A percentile compares a stretch with the other conserved stretches of the same genome.
phyloP scores from a whole-genome alignment of 2,888 invertebrate species.

The Pheosia gnoma region DNA sequence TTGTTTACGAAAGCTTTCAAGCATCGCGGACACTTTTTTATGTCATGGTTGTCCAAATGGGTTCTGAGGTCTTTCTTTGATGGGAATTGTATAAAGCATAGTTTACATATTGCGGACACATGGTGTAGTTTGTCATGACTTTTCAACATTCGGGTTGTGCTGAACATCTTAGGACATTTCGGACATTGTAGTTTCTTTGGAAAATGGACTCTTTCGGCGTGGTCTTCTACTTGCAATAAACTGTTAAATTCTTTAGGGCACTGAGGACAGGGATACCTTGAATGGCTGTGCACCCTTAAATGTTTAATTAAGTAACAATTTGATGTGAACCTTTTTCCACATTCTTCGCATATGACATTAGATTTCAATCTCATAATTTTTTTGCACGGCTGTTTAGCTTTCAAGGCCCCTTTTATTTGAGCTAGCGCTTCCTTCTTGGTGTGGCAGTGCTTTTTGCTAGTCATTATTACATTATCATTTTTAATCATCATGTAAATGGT shows the following conservation, averaged over 20 bases:
- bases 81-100: constrained; percentile 61
- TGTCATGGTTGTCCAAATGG: constrained; percentile 64
- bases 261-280: constrained; percentile 48
- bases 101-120: constrained; percentile 56
- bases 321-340: constrained; percentile 53
- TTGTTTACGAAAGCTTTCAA: constrained; percentile 57
- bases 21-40: constrained; percentile 58
- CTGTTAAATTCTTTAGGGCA: constrained; percentile 62
- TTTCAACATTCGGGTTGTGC: constrained; percentile 58
- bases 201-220: constrained; percentile 61
- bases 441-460: constrained; percentile 48
- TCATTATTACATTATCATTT: constrained; percentile 53
- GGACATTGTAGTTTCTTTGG: constrained; percentile 61
- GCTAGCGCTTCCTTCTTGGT: constrained; percentile 51
- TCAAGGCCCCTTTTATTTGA: constrained; percentile 56
- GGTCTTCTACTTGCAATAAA: constrained; percentile 48
- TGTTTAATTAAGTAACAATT: constrained; percentile 50
- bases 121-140: constrained; percentile 60
- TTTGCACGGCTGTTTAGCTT: constrained; percentile 44
- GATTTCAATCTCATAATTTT: constrained; percentile 37
- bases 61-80: constrained; percentile 56
- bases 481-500: constrained; percentile 56
- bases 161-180: constrained; percentile 64
- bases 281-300: constrained; percentile 51
- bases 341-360: constrained; percentile 55